Base-by-base conservation (phyloP, 1,140 invertebrate species). In the Aphelenchoides avenae region DNA sequence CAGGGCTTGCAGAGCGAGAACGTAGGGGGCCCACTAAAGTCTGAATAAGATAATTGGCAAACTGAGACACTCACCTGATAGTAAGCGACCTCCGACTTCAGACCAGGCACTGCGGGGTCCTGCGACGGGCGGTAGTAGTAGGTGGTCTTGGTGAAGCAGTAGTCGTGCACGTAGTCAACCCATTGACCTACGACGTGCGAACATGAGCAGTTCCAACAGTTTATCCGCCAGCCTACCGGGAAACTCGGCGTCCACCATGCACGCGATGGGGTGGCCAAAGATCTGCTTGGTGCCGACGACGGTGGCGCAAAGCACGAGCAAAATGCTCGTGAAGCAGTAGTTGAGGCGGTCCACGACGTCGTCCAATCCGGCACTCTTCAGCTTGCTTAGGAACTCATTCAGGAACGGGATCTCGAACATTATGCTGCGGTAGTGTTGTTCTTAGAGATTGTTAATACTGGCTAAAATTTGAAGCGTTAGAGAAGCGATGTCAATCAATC, bases 231-330 rank as follows among this genome's bases (percentile, higher is more conserved):
- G 40, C 15, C 15, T 24, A 46, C 43, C 43, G n/a, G 29, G 48
- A 5, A n/a, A 50, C 15, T 50, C 13, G 13, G 48, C 13, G 13
- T 13, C 13, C 15, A 39, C 15, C n/a, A 50, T 39, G 39, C 48
- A 50, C 1, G 48, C 22, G n/a, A 50, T n/a, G 22, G 48, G 48
- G 13, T 27, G 15, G 22, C 48, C 48, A 22, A 50, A 50, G 26
- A 49, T 50, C 48, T 50, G 48, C 48, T 50, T 50, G 13, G 48
- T 49, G 39, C 48, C 48, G 5, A 50, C n/a, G n/a, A n/a, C n/a
- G n/a, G n/a, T n/a, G n/a, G n/a, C n/a, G n/a, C n/a, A n/a, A n/a
- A n/a, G n/a, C n/a, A n/a, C n/a, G 1, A 50, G 44, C 3, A 50
- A n/a, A 1, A 49, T 15, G 15, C 13, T 13, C 15, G 48, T 50